Evolutionary conservation across 2,113 vertebrate species (phyloP).

Genomic region (Odocoileus virginianus): DNA sequence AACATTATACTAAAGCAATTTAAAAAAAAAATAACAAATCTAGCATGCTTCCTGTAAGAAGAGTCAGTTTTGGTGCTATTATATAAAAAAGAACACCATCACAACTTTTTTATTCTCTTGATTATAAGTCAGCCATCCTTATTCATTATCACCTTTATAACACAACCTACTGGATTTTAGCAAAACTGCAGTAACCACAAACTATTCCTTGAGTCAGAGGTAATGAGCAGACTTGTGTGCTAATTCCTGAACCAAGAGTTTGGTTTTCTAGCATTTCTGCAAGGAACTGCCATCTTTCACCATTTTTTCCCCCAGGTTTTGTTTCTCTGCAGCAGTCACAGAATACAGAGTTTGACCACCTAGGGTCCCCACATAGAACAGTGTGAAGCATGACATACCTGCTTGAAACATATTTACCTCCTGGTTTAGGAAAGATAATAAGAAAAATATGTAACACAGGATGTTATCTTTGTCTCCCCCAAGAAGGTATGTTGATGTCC

Average conservation of each 20-base stretch:
- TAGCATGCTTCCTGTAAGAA: neutral
- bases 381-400: neutral
- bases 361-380: constrained; percentile 26
- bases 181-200: neutral
- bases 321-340: constrained; percentile 36
- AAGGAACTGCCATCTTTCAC: constrained; percentile 6
- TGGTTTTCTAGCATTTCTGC: constrained; percentile 42
- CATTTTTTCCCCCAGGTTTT: constrained; percentile 23
- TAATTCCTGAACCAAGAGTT: constrained; percentile 47
- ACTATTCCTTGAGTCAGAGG: constrained; percentile 44
- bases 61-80: neutral
- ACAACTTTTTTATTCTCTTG: neutral
- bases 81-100: neutral
- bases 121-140: neutral
- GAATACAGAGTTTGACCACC: constrained; percentile 35
- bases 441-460: neutral
- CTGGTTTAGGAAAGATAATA: neutral
- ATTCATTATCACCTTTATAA: neutral
- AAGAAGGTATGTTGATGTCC: neutral
- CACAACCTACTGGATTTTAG: neutral
- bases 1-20: neutral
- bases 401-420: neutral
- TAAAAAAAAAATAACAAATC: neutral
- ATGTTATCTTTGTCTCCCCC: neutral
- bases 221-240: constrained; percentile 2